Conservation (phyloP, 2,113 vertebrate genomes). For the Ranitomeya variabilis region DNA sequence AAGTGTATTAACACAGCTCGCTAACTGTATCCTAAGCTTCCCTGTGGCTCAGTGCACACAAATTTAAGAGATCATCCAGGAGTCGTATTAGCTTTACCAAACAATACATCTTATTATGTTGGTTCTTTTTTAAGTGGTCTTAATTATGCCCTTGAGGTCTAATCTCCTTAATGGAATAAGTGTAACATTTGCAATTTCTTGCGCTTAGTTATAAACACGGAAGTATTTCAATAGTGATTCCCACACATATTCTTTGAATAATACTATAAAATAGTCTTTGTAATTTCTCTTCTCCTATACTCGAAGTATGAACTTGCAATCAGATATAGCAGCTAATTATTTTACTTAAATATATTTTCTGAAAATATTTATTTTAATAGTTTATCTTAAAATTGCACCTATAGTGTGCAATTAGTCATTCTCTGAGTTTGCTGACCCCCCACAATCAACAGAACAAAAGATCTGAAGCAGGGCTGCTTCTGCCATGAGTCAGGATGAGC, state of each 20-base stretch:
- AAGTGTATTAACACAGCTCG: background rate
- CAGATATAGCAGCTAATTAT: background rate
- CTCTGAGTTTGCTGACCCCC: no score
- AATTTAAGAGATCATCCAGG: background rate
- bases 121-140: background rate
- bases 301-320: background rate
- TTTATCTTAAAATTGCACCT: background rate
- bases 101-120: background rate
- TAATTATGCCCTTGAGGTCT: slow-evolving; percentile 38
- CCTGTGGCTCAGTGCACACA: slow-evolving; percentile 28
- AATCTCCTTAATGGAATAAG: slow-evolving; percentile 17
- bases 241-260: background rate
- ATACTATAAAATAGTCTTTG: background rate
- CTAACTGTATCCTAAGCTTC: slow-evolving; percentile 26
- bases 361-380: background rate
- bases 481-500: no score
- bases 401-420: no score
- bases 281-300: background rate
- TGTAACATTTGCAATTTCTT: slow-evolving; percentile 8
- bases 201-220: background rate
- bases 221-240: background rate
- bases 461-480: no score
- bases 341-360: background rate
- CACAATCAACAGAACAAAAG: no score
- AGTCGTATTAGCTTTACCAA: slow-evolving; percentile 17